These are phyloP conservation scores for Cydia amplana DNA, from an alignment of 1,140 invertebrate genomes.

Conservation along the genomic window DNA sequence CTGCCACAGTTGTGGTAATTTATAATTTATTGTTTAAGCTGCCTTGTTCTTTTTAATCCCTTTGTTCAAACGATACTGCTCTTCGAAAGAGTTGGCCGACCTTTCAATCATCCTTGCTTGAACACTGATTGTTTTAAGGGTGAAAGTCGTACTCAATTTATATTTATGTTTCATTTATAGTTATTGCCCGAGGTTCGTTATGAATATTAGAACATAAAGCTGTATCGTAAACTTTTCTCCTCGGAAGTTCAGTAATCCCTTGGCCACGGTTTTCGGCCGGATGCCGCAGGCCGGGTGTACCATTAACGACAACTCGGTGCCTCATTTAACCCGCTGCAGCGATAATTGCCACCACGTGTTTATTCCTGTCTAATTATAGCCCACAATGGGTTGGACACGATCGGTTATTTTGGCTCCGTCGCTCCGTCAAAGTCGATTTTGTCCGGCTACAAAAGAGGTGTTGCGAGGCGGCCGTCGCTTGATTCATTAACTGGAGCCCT, in stretches of 20 bases:
- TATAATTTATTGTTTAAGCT: slow-evolving; percentile 47
- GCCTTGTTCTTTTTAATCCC: slow-evolving; percentile 43
- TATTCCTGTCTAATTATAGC: slow-evolving; percentile 78
- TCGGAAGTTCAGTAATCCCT: slow-evolving; percentile 54
- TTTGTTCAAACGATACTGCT: slow-evolving; percentile 45
- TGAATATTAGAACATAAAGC: background rate
- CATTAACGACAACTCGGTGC: slow-evolving; percentile 75
- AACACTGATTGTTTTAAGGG: slow-evolving; percentile 37
- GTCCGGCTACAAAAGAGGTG: slow-evolving; percentile 73
- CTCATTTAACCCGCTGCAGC: slow-evolving; percentile 77
- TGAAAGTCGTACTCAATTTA: slow-evolving; percentile 43
- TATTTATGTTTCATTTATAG: slow-evolving; percentile 51
- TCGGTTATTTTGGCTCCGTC: slow-evolving; percentile 72
- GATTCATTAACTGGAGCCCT: slow-evolving; percentile 72
- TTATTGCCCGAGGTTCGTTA: slow-evolving; percentile 43
- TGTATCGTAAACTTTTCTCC: slow-evolving; percentile 37
- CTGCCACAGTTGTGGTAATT: slow-evolving; percentile 47
- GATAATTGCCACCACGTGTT: slow-evolving; percentile 79
- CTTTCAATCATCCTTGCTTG: slow-evolving; percentile 52
- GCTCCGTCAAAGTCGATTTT: slow-evolving; percentile 75
- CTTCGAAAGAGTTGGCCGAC: slow-evolving; percentile 41
- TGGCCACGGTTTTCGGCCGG: slow-evolving; percentile 54
- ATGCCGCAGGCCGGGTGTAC: slow-evolving; percentile 62
- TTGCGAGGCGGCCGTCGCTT: slow-evolving; percentile 71
- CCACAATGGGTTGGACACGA: slow-evolving; percentile 78